Percentiles rank a stretch among this genome's conserved stretches.
Conservation (phyloP, 30 jellyfish, hydroid and myxozoan species). For the Aurelia coerulea region DNA sequence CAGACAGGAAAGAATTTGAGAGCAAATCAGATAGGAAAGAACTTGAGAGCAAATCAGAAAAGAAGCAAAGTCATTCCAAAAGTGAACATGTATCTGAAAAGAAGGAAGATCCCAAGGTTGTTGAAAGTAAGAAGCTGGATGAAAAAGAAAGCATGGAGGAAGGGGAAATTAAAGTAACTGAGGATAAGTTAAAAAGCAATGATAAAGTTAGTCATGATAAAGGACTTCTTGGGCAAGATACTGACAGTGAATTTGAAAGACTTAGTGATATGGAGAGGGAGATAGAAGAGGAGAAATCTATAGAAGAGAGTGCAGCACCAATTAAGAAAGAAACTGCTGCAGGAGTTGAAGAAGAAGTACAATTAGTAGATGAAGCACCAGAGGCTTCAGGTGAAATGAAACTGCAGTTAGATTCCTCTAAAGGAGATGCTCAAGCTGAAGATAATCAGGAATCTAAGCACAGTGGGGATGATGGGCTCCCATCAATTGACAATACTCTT, state of each 20-base stretch:
- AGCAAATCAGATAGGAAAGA: too few species aligned
- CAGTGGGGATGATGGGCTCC: not conserved
- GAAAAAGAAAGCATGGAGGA: not conserved
- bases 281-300: conserved; percentile 25
- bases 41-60: too few species aligned
- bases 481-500: not conserved
- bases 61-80: not conserved
- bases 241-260: conserved; percentile 71
- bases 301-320: conserved; percentile 7
- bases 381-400: not conserved
- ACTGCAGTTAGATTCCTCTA: not conserved
- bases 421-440: not conserved
- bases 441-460: not conserved
- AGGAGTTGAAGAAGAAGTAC: not conserved
- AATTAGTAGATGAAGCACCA: not conserved
- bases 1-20: too few species aligned
- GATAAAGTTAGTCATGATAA: not conserved
- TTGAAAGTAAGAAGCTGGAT: not conserved
- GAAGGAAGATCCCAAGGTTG: too few species aligned
- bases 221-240: conserved; percentile 9
- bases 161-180: not conserved
- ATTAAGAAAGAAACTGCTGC: not conserved
- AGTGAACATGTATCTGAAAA: not conserved
- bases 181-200: too few species aligned
- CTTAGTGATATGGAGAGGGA: conserved; percentile 59